Conservation (phyloP, 2,113 vertebrate species). For the Lathamus discolor region DNA sequence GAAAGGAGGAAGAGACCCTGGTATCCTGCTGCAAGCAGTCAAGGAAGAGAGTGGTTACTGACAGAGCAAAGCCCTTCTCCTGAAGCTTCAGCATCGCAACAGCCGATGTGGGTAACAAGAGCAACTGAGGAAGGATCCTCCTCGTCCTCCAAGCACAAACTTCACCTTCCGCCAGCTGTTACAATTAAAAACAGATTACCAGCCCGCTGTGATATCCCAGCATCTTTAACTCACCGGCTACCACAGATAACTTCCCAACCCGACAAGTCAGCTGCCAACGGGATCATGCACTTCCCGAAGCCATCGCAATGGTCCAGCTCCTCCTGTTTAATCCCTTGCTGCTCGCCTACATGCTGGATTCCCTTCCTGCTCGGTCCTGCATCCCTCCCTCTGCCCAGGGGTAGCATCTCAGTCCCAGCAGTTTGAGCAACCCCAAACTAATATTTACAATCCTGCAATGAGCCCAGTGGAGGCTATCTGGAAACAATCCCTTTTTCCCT, state of each 20-base stretch:
- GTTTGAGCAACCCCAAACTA: not conserved
- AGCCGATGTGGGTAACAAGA: not conserved
- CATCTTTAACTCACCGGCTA: not conserved
- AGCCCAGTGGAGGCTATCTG: not conserved
- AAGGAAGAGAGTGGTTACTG: accelerated
- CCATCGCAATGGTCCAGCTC: accelerated
- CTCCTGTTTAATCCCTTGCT: not conserved
- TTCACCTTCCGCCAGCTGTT: slow-evolving; percentile 45
- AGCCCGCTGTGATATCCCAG: not conserved
- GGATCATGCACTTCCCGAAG: accelerated
- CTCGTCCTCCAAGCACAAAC: not conserved
- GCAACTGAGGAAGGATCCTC: not conserved
- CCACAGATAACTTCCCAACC: not conserved
- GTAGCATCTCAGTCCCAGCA: not conserved
- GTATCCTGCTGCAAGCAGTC: accelerated
- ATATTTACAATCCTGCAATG: not conserved
- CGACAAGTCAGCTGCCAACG: not conserved
- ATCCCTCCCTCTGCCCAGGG: not conserved
- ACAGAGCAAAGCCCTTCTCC: accelerated
- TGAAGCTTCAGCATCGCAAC: accelerated
- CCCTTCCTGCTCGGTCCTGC: accelerated
- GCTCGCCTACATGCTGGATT: not conserved
- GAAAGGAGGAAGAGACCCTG: not conserved
- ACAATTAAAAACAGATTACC: slow-evolving; percentile 40
- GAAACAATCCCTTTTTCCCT: slow-evolving; percentile 19